phyloP scores from a whole-genome alignment of 1,140 invertebrate genomes.

The Listronotus oregonensis region DNA sequence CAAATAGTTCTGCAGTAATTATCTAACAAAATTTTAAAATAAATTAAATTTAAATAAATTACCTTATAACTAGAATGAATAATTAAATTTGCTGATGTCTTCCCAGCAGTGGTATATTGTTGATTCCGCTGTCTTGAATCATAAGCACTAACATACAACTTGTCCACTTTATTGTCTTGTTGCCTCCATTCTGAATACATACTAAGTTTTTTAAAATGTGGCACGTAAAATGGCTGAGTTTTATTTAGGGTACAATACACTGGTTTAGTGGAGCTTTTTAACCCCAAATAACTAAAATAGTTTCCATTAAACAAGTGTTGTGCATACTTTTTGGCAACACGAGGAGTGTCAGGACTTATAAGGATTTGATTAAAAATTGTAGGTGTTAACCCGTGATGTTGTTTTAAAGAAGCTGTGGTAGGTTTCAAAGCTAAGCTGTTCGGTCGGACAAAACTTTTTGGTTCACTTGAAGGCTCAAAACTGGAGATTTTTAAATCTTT shows the following conservation, averaged over 20 bases:
- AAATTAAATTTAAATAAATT: constrained; percentile 18
- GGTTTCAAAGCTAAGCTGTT: constrained; percentile 81
- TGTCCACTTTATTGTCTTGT: constrained; percentile 53
- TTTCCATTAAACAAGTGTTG: constrained; percentile 88
- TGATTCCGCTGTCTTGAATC: constrained; percentile 74
- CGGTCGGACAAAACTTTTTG: constrained; percentile 74
- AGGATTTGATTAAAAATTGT: constrained; percentile 76
- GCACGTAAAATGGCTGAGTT: constrained; percentile 94
- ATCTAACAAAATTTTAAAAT: no score
- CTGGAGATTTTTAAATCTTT: not conserved
- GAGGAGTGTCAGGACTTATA: constrained; percentile 87
- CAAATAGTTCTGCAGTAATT: no score
- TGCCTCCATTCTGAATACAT: constrained; percentile 96
- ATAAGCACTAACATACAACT: constrained; percentile 58
- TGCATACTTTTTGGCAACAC: constrained; percentile 84
- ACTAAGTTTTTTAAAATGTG: constrained; percentile 86
- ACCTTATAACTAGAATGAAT: constrained; percentile 68
- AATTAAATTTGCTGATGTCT: constrained; percentile 67
- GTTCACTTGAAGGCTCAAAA: constrained; percentile 24
- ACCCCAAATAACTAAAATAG: constrained; percentile 88
- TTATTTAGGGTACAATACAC: constrained; percentile 93
- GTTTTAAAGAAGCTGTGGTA: constrained; percentile 77
- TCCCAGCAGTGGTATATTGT: constrained; percentile 64
- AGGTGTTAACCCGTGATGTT: constrained; percentile 75
- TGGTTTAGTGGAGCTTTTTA: constrained; percentile 87